These are phyloP conservation scores for Halichoeres trimaculatus DNA, from an alignment of 2,113 vertebrate species.

Conservation along the genomic window DNA sequence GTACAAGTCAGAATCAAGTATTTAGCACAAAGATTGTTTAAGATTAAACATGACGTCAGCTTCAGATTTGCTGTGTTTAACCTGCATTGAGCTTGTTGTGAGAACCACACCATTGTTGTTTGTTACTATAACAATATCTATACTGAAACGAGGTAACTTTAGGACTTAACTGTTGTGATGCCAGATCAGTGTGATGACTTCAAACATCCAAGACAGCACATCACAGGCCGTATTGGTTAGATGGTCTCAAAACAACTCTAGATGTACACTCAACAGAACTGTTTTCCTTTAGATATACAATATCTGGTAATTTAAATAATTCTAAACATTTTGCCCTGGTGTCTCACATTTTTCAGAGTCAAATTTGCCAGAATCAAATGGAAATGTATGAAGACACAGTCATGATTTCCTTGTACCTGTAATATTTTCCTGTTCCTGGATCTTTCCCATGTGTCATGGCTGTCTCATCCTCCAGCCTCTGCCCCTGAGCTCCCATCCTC, in stretches of 20 bases:
- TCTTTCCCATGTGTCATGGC: slow-evolving; percentile 58
- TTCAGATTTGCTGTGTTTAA: background rate
- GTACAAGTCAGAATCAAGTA: no score
- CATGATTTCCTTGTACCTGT: slow-evolving; percentile 15
- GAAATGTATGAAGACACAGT: slow-evolving; percentile 9
- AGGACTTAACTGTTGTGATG: no score
- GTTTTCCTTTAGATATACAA: no score
- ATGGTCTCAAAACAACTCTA: no score
- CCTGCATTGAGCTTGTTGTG: background rate
- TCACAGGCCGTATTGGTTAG: no score
- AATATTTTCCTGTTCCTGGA: slow-evolving; percentile 52
- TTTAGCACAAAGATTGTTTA: no score
- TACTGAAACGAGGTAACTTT: no score
- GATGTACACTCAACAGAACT: background rate
- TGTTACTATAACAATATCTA: background rate
- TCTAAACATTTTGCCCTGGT: background rate
- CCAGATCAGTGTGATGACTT: no score
- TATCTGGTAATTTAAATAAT: background rate
- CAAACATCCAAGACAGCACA: no score
- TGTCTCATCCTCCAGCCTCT: slow-evolving; percentile 55
- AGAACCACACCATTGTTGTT: slow-evolving; percentile 1
- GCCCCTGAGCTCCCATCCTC: slow-evolving; percentile 46
- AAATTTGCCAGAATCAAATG: slow-evolving; percentile 6
- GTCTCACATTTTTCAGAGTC: background rate
- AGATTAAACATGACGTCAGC: no score